Evolutionary conservation across 2,113 vertebrate species (phyloP).

Genomic region (Hepsetus odoe): DNA sequence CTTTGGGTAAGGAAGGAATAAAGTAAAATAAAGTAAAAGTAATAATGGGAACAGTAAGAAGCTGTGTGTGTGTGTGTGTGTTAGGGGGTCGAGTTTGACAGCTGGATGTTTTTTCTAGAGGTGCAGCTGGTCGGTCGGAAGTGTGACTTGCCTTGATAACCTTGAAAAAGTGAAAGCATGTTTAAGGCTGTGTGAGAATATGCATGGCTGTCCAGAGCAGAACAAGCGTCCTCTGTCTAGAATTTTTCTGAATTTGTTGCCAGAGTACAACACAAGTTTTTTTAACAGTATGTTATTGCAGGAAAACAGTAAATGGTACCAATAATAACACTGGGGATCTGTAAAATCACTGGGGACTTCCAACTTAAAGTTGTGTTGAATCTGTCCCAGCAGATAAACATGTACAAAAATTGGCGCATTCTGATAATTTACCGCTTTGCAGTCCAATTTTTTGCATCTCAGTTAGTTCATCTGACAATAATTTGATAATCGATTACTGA

Average conservation of each 20-base stretch:
- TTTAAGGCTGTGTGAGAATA: conserved; percentile 29
- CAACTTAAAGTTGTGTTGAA: too few relatives aligned
- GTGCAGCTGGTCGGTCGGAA: conserved; percentile 58
- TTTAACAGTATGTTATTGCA: neutral
- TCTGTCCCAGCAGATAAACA: too few relatives aligned
- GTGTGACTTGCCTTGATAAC: conserved; percentile 60
- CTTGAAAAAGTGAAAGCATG: conserved; percentile 18
- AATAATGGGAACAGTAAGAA: neutral
- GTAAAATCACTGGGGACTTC: neutral
- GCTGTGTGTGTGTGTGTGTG: conserved; percentile 26
- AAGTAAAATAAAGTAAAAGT: neutral
- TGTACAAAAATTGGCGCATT: too few relatives aligned
- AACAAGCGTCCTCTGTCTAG: conserved; percentile 47
- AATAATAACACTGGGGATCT: neutral
- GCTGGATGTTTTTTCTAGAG: conserved; percentile 27
- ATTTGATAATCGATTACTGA: too few relatives aligned
- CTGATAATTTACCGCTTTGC: too few relatives aligned
- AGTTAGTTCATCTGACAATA: too few relatives aligned
- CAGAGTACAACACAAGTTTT: conserved; percentile 27
- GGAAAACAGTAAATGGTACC: neutral
- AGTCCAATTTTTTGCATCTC: too few relatives aligned
- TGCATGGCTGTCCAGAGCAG: conserved; percentile 35
- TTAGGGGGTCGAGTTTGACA: conserved; percentile 23
- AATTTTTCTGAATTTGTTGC: conserved; percentile 26
- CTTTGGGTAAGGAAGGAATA: too few relatives aligned